Evolutionary conservation across 2,113 vertebrate species (phyloP), one percentile per base, ranked within the genome.

Genomic region (Alces alces): DNA sequence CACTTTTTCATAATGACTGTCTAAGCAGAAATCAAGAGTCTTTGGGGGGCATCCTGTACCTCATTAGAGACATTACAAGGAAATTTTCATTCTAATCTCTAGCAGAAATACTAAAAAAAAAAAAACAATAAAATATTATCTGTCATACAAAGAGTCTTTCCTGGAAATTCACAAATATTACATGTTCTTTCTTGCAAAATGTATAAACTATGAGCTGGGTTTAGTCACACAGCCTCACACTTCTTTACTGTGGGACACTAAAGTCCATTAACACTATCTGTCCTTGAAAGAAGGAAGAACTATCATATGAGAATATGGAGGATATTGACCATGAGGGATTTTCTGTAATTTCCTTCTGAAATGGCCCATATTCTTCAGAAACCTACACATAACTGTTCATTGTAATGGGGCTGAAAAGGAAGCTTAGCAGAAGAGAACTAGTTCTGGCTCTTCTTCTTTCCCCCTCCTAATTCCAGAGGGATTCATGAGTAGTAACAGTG

Each of bases 101-200:
- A 55, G 50, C 8, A 89, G 25, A 64, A 84, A 89, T 84, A 84
- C 64, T 89, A 13, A 54, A 88, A 52, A 28, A 82, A 27, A 7
- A 55, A 16, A 64, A 61, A 0, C 25, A 87, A 55, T 23, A 64
- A 78, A 17, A 86, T 60, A 14, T 36, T 43, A 73, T 39, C 8
- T 80, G 93, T 95, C 43, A 93, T 60, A 55, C 9, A 45, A 21
- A 66, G 16, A 64, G 7, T 3, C 60, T 87, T 25, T 86, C 17
- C 17, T 61, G 13, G 82, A 91, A 91, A 91, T 87, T 86, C 25
- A 87, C 2, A 83, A 61, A 45, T 78, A 87, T 76, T 60, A 30
- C 15, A 50, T 55, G 8, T 82, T 13, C 50, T 85, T 82, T 50
- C 55, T 90, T 78, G 19, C 16, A 87, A 90, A 91, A 91, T 43